Evolutionary conservation across 2,113 vertebrate genomes (phyloP).

Genomic region (Chrysochloris asiatica): DNA sequence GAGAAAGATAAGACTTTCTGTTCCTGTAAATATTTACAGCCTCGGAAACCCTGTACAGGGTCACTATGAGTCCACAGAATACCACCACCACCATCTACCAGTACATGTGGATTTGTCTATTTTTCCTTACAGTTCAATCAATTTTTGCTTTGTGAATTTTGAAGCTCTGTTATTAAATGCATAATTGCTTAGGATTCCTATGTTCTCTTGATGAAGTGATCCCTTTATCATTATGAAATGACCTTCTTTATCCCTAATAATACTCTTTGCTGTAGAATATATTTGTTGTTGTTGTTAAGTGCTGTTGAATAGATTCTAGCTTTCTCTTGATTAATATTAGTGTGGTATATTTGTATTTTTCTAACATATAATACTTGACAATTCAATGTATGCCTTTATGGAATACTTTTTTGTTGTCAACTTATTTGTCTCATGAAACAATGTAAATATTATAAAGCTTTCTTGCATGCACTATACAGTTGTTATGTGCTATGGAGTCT

Average conservation of each 20-base stretch:
- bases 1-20: no score
- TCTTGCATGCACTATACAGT: not conserved
- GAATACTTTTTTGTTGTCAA: not conserved
- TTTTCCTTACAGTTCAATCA: not conserved
- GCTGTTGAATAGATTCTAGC: not conserved
- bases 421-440: not conserved
- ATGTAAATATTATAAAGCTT: not conserved
- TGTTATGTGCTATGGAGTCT: no score
- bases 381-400: not conserved
- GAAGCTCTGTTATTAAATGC: not conserved
- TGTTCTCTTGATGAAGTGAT: not conserved
- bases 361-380: not conserved
- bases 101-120: not conserved
- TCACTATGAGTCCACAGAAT: no score
- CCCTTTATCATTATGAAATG: not conserved
- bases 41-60: no score
- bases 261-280: conserved; percentile 1
- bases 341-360: not conserved
- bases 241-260: not conserved
- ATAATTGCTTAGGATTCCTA: not conserved
- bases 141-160: not conserved
- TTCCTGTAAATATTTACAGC: no score
- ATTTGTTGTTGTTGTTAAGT: not conserved
- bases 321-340: not conserved
- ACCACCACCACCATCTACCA: not conserved